Evolutionary conservation across 2,113 vertebrate species (phyloP), one percentile per base, ranked within the genome.

Genomic region (Leucosticte australis): DNA sequence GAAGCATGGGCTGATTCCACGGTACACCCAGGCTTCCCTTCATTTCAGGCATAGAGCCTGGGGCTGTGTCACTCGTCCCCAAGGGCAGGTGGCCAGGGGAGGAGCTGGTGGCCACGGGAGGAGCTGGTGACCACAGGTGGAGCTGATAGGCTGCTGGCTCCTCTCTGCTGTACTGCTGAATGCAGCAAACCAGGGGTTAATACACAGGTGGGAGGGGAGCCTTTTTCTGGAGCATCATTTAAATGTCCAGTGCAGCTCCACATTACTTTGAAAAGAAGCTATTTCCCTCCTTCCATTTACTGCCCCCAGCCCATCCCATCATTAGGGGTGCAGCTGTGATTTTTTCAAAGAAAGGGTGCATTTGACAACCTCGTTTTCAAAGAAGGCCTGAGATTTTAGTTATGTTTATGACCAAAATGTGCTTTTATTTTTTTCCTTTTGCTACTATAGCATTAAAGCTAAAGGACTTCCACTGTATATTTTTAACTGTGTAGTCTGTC

Each of bases 1-100:
- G n/a, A 44, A 49, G 70, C 42, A 1, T 7, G 47, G 42, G 55
- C 42, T 46, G 59, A 8, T 85, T n/a, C 37, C 0, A 0, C 47
- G 39, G 13, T 23, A 13, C 1, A 3, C 41, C 30, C 21, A 16
- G n/a, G 23, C 33, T 46, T 19, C 13, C 15, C 26, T n/a, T 24
- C 28, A 4, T n/a, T 75, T 60, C 57, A 52, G 10, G 13, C 13
- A 26, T 10, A 6, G 41, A 8, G 53, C 41, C 57, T 65, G 37
- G 67, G 28, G n/a, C 55, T 2, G 4, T 23, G 53, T 62, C 41
- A 7, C 64, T 49, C 1, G 0, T 39, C 41, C 56, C 19, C 55
- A 33, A 52, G 37, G 35, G 7, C 28, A 15, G 30, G 28, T 44
- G n/a, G 75, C 47, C 56, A 11, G 1, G 5, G 4, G 30, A 8